Percentiles rank a stretch among this genome's conserved stretches.
Conservation (phyloP, 1,140 invertebrate genomes). For the Prorops nasuta region DNA sequence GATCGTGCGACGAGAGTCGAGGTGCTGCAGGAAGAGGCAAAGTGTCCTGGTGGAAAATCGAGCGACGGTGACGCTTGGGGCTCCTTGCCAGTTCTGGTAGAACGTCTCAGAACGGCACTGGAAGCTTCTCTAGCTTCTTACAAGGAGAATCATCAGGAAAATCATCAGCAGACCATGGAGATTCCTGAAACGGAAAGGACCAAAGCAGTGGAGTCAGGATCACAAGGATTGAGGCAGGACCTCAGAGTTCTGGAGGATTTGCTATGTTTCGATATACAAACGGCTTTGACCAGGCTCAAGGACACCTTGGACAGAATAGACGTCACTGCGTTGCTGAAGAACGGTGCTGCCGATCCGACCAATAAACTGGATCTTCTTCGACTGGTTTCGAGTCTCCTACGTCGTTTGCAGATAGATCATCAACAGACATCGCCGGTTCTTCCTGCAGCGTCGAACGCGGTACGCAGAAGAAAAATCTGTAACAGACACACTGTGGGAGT, state of each 20-base stretch:
- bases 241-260: conserved; percentile 47
- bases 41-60: too few relatives aligned
- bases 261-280: conserved; percentile 76
- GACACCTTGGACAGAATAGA: conserved; percentile 65
- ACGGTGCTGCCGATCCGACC: conserved; percentile 46
- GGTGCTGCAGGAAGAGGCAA: too few relatives aligned
- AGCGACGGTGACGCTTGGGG: conserved; percentile 51
- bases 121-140: conserved; percentile 39
- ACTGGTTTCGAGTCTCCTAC: conserved; percentile 73
- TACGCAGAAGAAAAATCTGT: conserved; percentile 48
- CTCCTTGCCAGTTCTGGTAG: conserved; percentile 54
- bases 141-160: not conserved
- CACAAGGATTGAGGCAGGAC: conserved; percentile 31
- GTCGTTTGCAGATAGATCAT: conserved; percentile 65
- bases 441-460: conserved; percentile 9
- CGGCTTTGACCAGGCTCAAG: conserved; percentile 71
- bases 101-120: conserved; percentile 49
- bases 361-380: conserved; percentile 67
- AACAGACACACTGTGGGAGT: conserved; percentile 79
- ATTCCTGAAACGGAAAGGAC: conserved; percentile 19
- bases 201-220: not conserved
- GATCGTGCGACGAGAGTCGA: not conserved
- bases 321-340: conserved; percentile 55
- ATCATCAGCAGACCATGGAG: not conserved
- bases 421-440: conserved; percentile 31